Conservation (phyloP, 1,140 invertebrate species). For the Argopecten irradians region DNA sequence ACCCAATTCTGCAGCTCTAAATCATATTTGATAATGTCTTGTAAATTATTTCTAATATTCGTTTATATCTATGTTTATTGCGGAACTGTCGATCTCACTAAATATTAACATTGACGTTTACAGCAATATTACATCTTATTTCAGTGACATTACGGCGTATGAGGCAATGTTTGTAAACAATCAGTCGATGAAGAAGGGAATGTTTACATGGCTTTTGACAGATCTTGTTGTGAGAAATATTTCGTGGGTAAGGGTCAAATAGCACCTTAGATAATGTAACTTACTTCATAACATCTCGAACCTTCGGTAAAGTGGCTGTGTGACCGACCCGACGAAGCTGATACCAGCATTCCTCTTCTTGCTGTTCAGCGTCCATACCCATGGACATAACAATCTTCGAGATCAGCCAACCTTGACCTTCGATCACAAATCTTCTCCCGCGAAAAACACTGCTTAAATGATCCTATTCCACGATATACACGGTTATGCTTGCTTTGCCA, state of each 20-base stretch:
- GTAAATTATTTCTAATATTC: neutral
- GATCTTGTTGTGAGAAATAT: conserved; percentile 67
- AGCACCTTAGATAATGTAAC: neutral
- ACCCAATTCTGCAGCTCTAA: neutral
- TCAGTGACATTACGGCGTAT: neutral
- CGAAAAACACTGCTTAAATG: neutral
- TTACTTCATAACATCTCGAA: conserved; percentile 58
- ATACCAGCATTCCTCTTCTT: conserved; percentile 44
- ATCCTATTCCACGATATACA: neutral
- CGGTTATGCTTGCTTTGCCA: conserved; percentile 20
- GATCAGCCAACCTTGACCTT: conserved; percentile 43
- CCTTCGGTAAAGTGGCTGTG: conserved; percentile 49
- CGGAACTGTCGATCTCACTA: neutral
- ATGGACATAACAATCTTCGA: conserved; percentile 35
- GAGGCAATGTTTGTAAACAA: neutral
- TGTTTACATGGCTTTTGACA: neutral
- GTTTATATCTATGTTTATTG: neutral
- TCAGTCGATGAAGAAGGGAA: neutral
- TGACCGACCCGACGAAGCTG: conserved; percentile 57
- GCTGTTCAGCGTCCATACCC: neutral
- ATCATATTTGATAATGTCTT: neutral
- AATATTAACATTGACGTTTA: neutral
- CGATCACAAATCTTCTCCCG: conserved; percentile 13
- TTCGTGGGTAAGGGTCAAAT: conserved; percentile 78
- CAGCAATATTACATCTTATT: neutral